Evolutionary conservation across 92 coral and sea anemone genomes (phyloP).

Genomic region (Galaxea fascicularis): DNA sequence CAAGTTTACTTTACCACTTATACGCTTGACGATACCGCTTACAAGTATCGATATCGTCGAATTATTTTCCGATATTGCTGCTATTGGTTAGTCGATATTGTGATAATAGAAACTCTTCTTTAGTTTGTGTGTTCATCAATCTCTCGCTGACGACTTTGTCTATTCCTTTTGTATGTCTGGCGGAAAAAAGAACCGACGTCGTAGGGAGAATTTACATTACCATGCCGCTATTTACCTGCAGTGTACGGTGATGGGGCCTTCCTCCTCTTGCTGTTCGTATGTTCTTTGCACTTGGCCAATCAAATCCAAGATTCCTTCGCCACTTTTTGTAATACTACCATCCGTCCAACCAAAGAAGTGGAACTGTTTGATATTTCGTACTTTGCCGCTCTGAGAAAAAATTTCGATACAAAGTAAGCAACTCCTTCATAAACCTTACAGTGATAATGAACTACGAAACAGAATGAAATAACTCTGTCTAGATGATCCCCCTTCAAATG

Average conservation of each 20-base stretch:
- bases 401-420: background rate
- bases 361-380: conserved; percentile 90
- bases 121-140: background rate
- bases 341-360: conserved; percentile 97
- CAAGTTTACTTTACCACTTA: too few species aligned
- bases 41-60: too few species aligned
- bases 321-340: conserved; percentile 81
- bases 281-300: conserved; percentile 95
- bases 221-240: conserved; percentile 71
- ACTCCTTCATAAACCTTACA: conserved; percentile 52
- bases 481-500: too few species aligned
- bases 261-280: conserved; percentile 89
- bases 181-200: too few species aligned
- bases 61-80: too few species aligned
- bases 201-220: background rate
- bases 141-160: background rate
- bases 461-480: too few species aligned
- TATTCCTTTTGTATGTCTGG: too few species aligned
- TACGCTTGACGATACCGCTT: too few species aligned
- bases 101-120: background rate
- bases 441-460: too few species aligned
- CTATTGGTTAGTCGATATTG: background rate
- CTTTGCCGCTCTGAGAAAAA: conserved; percentile 70
- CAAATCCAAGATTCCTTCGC: conserved; percentile 92
- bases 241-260: conserved; percentile 95